Evolutionary conservation across 2,888 invertebrate genomes (phyloP).

Genomic region (Syrphus vitripennis): DNA sequence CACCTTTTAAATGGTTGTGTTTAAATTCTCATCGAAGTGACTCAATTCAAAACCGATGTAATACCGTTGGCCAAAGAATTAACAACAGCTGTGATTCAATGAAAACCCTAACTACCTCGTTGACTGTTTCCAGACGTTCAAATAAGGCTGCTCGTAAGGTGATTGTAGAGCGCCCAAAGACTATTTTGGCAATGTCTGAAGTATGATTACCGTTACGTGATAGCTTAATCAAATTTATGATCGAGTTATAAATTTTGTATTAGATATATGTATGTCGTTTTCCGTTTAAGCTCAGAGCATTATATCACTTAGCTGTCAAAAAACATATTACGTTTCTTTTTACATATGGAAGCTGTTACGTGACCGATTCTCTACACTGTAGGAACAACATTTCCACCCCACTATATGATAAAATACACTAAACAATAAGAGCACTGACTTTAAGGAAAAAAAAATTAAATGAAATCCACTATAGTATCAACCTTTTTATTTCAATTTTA

Average conservation of each 20-base stretch:
- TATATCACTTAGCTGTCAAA: too few relatives aligned
- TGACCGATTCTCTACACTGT: too few relatives aligned
- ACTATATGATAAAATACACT: too few relatives aligned
- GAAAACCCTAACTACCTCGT: slow-evolving; percentile 80
- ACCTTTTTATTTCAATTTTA: too few relatives aligned
- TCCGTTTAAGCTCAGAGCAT: too few relatives aligned
- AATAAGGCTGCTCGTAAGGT: slow-evolving; percentile 77
- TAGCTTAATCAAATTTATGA: slow-evolving; percentile 74
- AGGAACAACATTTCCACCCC: too few relatives aligned
- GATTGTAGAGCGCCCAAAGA: slow-evolving; percentile 78
- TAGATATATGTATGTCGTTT: too few relatives aligned
- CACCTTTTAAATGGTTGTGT: slow-evolving; percentile 88
- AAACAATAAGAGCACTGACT: too few relatives aligned
- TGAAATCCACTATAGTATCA: too few relatives aligned
- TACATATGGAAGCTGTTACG: too few relatives aligned
- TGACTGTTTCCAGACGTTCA: slow-evolving; percentile 79
- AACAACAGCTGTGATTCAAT: slow-evolving; percentile 81
- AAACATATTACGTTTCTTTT: too few relatives aligned
- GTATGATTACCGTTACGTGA: slow-evolving; percentile 77
- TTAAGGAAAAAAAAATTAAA: too few relatives aligned
- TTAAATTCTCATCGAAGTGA: slow-evolving; percentile 80
- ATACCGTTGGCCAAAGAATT: slow-evolving; percentile 79
- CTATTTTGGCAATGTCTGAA: slow-evolving; percentile 79
- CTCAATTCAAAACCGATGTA: slow-evolving; percentile 78
- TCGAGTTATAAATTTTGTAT: slow-evolving; percentile 69